Base-by-base conservation (phyloP, 2,113 vertebrate species). In the Petrocephalus microphthalmus region DNA sequence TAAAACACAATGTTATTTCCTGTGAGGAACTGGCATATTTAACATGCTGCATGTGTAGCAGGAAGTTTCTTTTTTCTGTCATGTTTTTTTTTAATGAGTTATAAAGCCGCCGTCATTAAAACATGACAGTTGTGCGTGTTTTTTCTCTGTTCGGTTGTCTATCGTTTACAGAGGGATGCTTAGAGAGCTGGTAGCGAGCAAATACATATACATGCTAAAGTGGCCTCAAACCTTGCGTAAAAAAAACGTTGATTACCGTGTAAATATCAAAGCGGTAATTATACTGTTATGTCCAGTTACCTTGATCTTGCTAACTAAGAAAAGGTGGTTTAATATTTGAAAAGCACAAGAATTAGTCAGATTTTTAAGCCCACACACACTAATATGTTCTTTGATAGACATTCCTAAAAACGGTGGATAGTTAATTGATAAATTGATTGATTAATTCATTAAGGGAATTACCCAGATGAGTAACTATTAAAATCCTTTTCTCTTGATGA, bases 241-340 rank as follows among this genome's bases (percentile, higher is more conserved):
- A 84, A 51, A 25, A 52, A 42, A 45, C 29, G 1, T 45, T 20
- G 33, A 22, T 45, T 33, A 45, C 53, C 15, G 4, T 86, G 33
- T 60, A 86, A 57, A 42, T 64, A 45, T 49, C 49, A n/a, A 57
- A 57, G 53, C 20, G 54, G 25, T 85, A 57, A 42, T 47, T 20
- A 64, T 86, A 5, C 7, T n/a, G 47, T 53, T 53, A n/a, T 17
- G 19, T 85, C n/a, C 45, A 60, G 17, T 60, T 60, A 86, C 13
- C 54, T 22, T 49, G 3, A 2, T n/a, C 7, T 42, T 45, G 19
- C 53, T 42, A 64, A 33, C 85, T 45, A 52, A 10, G 42, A 60
- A 86, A 45, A 19, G 37, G 37, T 86, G 56, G 25, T 86, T n/a
- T 60, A 25, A 47, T 86, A 64, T 33, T 86, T 86, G 85, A 86